A percentile compares a stretch with the other conserved stretches of the same genome.
Conservation (phyloP, 1,140 invertebrate genomes). For the Trissolcus basalis region DNA sequence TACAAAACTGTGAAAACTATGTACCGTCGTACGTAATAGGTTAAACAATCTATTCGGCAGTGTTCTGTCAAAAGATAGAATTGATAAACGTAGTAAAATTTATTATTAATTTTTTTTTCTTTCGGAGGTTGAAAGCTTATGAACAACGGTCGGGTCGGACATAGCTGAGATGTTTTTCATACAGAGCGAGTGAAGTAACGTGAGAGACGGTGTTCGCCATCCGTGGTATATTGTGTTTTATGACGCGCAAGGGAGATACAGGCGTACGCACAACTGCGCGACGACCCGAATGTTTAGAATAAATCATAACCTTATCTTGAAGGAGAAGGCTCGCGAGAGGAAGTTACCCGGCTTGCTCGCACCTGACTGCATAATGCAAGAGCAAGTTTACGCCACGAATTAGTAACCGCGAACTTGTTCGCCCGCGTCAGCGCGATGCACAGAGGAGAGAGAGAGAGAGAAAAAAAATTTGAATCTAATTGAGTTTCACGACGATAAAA, state of each 20-base stretch:
- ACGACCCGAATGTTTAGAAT: slow-evolving; percentile 56
- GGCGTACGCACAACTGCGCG: slow-evolving; percentile 54
- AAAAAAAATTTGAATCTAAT: neutral
- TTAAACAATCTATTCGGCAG: too few species aligned
- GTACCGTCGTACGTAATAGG: too few species aligned
- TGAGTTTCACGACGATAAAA: neutral
- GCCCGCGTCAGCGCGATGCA: slow-evolving; percentile 17
- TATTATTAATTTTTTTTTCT: too few species aligned
- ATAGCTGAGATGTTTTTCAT: slow-evolving; percentile 40
- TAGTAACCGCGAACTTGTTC: slow-evolving; percentile 51
- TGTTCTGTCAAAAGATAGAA: too few species aligned
- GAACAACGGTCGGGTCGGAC: slow-evolving; percentile 39
- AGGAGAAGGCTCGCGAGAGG: slow-evolving; percentile 47
- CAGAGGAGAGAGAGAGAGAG: too few species aligned
- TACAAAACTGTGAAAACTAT: too few species aligned
- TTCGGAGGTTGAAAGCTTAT: slow-evolving; percentile 50
- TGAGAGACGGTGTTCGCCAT: slow-evolving; percentile 53
- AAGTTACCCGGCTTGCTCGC: slow-evolving; percentile 48
- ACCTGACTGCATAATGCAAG: slow-evolving; percentile 55
- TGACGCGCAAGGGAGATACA: slow-evolving; percentile 57
- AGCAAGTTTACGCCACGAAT: slow-evolving; percentile 52
- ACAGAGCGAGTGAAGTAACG: slow-evolving; percentile 47
- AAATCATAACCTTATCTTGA: slow-evolving; percentile 59
- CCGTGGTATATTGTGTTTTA: slow-evolving; percentile 57
- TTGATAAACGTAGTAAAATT: too few species aligned